Evolutionary conservation across 2,888 invertebrate genomes (phyloP).

Genomic region (Agrochola lota): DNA sequence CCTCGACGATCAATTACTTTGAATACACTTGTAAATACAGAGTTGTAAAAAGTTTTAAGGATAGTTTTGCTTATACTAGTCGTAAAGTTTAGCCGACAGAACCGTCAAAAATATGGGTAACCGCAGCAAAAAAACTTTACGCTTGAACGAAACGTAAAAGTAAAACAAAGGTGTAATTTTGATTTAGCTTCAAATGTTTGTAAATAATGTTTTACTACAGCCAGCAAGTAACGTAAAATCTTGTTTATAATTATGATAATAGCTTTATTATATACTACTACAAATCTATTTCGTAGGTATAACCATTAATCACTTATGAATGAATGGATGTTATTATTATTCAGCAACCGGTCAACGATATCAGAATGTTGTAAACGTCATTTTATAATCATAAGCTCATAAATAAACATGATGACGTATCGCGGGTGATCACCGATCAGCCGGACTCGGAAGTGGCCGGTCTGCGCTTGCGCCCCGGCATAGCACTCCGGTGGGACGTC

Average conservation of each 20-base stretch:
- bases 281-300: constrained; percentile 89
- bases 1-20: constrained; percentile 10
- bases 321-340: constrained; percentile 88
- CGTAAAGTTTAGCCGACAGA: constrained; percentile 10
- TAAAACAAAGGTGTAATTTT: constrained; percentile 65
- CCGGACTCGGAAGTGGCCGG: constrained; percentile 73
- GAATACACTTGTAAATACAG: constrained; percentile 21
- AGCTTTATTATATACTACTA: constrained; percentile 85
- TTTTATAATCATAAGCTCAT: constrained; percentile 90
- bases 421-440: constrained; percentile 73
- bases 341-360: constrained; percentile 87
- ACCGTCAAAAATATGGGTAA: constrained; percentile 45
- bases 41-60: constrained; percentile 25
- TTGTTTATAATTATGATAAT: constrained; percentile 90
- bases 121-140: constrained; percentile 42
- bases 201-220: constrained; percentile 85
- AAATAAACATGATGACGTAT: constrained; percentile 89
- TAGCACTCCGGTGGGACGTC: constrained; percentile 4
- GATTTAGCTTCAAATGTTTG: constrained; percentile 75
- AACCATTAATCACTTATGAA: constrained; percentile 88
- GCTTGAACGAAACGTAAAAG: constrained; percentile 52
- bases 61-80: constrained; percentile 15
- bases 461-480: constrained; percentile 60
- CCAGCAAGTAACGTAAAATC: constrained; percentile 86
- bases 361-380: constrained; percentile 88